These are phyloP conservation scores for Pseudolaguvia tuberculata DNA, from an alignment of 2,113 vertebrate species.

Conservation along the genomic window DNA sequence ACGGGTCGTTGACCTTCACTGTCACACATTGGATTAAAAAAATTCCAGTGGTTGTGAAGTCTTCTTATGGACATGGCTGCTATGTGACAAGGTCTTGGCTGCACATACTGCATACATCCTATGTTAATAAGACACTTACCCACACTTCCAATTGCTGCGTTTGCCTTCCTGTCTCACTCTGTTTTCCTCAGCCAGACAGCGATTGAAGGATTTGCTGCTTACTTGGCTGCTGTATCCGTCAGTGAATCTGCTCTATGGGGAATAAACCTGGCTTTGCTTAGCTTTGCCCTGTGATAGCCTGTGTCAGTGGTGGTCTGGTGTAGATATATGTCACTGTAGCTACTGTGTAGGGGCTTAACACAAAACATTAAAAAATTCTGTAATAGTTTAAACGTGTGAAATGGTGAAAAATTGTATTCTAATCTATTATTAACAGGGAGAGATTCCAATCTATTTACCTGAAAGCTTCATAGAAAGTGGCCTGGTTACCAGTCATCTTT, in stretches of 20 bases:
- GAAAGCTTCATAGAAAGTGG: conserved; percentile 1
- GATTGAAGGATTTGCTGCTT: conserved; percentile 59
- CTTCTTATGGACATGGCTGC: conserved; percentile 66
- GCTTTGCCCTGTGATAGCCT: conserved; percentile 36
- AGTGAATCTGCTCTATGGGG: conserved; percentile 41
- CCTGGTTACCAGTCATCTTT: conserved; percentile 32
- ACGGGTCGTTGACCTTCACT: conserved; percentile 72
- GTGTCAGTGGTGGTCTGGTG: conserved; percentile 28
- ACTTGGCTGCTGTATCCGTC: conserved; percentile 58
- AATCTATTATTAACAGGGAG: conserved; percentile 11
- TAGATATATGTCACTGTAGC: conserved; percentile 41
- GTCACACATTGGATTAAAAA: conserved; percentile 74
- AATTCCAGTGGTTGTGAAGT: conserved; percentile 70
- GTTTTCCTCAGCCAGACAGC: conserved; percentile 45
- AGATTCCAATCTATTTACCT: conserved; percentile 31
- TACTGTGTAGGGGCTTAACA: conserved; percentile 13
- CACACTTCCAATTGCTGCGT: conserved; percentile 51
- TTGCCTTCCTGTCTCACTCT: background rate
- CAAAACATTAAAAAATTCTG: background rate
- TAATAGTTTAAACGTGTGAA: background rate
- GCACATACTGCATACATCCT: conserved; percentile 63
- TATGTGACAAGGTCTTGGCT: conserved; percentile 57
- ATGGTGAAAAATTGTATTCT: background rate
- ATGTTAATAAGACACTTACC: conserved; percentile 76
- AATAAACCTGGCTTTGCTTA: conserved; percentile 43